Conservation (phyloP, 2,797 vertebrate genomes). For the Myotis pilosus region DNA sequence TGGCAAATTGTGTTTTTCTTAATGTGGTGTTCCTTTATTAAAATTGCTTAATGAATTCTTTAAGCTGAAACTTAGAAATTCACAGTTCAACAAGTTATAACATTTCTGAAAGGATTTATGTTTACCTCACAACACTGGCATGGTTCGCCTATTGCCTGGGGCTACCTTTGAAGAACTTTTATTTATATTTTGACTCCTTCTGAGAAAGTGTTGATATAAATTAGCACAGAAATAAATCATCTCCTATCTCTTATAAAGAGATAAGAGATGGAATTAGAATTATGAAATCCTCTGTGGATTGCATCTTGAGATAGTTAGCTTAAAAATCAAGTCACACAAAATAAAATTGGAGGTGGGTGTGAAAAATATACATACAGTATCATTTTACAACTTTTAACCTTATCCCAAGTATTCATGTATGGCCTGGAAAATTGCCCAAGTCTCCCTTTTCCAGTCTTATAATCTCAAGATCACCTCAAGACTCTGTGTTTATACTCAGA, state of each 20-base stretch:
- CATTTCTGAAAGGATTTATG: neutral
- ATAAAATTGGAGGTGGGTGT: neutral
- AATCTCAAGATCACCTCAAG: neutral
- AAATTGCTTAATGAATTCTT: neutral
- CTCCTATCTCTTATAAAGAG: neutral
- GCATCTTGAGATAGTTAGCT: neutral
- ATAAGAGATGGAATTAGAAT: neutral
- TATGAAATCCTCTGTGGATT: slow-evolving; percentile 19
- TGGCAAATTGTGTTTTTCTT: neutral
- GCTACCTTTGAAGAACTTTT: slow-evolving; percentile 46
- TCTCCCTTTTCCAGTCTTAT: neutral
- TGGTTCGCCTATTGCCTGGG: neutral
- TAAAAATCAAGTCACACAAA: slow-evolving; percentile 24
- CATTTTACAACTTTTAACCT: neutral
- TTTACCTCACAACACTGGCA: neutral
- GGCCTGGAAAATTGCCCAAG: neutral
- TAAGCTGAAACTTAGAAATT: slow-evolving; percentile 46
- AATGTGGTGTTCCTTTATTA: neutral
- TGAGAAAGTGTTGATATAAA: slow-evolving; percentile 27
- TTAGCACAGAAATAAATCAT: slow-evolving; percentile 13
- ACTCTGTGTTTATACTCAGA: neutral
- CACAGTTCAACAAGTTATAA: slow-evolving; percentile 36
- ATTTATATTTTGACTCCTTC: slow-evolving; percentile 33
- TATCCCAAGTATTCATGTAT: neutral
- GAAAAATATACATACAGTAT: neutral